Conservation (phyloP, 2,888 invertebrate species). For the Lagria hirta region DNA sequence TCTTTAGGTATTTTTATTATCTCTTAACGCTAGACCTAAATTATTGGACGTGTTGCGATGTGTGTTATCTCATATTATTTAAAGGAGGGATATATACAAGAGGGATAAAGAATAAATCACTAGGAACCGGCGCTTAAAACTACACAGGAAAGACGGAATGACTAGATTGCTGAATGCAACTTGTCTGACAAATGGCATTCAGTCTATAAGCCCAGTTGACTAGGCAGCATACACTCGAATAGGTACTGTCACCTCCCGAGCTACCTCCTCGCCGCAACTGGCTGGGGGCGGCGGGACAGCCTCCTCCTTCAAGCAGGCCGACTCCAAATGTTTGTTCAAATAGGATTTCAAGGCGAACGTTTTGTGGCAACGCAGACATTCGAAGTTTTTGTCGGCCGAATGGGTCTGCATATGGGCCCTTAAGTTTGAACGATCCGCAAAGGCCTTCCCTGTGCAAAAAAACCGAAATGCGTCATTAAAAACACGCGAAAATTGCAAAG, state of each 20-base stretch:
- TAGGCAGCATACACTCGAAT: constrained; percentile 46
- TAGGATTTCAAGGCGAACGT: constrained; percentile 93
- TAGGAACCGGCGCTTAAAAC: too few relatives aligned
- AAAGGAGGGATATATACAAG: constrained; percentile 53
- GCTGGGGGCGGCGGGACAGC: constrained; percentile 74
- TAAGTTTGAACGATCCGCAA: constrained; percentile 91
- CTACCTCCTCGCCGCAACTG: constrained; percentile 59
- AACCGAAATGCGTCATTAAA: too few relatives aligned
- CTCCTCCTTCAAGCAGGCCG: constrained; percentile 65
- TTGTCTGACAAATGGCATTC: too few relatives aligned
- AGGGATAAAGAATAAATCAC: constrained; percentile 51
- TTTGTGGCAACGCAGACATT: constrained; percentile 85
- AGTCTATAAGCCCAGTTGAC: constrained; percentile 27
- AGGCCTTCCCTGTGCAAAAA: too few relatives aligned
- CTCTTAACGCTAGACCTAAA: constrained; percentile 50
- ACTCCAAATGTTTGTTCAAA: constrained; percentile 92
- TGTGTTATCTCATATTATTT: constrained; percentile 51
- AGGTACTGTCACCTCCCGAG: constrained; percentile 34
- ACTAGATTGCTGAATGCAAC: constrained; percentile 28
- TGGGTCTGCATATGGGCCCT: constrained; percentile 96
- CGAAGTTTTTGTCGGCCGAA: constrained; percentile 85
- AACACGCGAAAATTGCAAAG: too few relatives aligned
- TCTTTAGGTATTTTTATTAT: too few relatives aligned
- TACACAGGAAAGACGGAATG: constrained; percentile 23
- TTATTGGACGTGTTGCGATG: constrained; percentile 57